phyloP scores from a whole-genome alignment of 2,888 invertebrate species.

The Hybos culiciformis region DNA sequence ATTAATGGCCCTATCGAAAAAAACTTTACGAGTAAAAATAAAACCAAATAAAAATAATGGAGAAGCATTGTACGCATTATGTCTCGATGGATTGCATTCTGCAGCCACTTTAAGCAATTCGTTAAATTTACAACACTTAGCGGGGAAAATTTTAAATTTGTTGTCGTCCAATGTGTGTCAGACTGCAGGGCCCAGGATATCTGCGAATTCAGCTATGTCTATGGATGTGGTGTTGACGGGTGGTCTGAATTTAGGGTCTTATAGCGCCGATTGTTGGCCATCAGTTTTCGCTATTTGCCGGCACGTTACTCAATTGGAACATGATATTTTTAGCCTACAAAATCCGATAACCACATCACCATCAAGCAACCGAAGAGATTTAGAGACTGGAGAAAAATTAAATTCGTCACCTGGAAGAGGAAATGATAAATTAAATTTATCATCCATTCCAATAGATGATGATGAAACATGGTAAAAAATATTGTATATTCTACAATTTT shows the following conservation, averaged over 20 bases:
- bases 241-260: constrained; percentile 82
- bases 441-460: constrained; percentile 49
- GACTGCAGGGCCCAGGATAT: constrained; percentile 58
- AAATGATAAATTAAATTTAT: constrained; percentile 45
- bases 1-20: constrained; percentile 46
- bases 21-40: constrained; percentile 33
- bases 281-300: constrained; percentile 90
- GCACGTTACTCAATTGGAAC: constrained; percentile 83
- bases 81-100: constrained; percentile 80
- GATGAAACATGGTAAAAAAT: constrained; percentile 62
- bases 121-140: constrained; percentile 75
- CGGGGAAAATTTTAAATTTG: constrained; percentile 77
- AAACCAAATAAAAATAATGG: constrained; percentile 42
- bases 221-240: constrained; percentile 79
- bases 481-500: background rate
- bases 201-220: constrained; percentile 81
- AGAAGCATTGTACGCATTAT: constrained; percentile 69
- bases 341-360: constrained; percentile 31
- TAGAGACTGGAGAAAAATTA: constrained; percentile 31
- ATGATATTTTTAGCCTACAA: constrained; percentile 75
- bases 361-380: constrained; percentile 27
- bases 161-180: constrained; percentile 83
- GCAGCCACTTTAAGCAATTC: constrained; percentile 81
- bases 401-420: constrained; percentile 38
- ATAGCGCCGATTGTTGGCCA: constrained; percentile 89